Conservation (phyloP, 2,888 invertebrate species). For the Rhamnusium bicolor region DNA sequence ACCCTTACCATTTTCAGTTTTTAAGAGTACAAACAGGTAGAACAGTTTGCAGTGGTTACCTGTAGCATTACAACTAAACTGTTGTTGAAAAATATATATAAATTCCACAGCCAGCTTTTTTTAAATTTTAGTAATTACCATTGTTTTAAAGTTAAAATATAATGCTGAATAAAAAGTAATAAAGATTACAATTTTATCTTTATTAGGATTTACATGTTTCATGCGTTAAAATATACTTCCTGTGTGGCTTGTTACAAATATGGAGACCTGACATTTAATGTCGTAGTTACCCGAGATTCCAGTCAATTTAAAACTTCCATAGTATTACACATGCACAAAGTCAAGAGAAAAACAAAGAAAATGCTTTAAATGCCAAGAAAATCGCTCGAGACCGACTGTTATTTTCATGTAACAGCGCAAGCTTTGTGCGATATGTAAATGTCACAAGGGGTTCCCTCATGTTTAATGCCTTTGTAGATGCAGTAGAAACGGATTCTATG, state of each 20-base stretch:
- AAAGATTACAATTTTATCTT: not conserved
- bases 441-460: slow-evolving; percentile 36
- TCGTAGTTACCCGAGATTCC: slow-evolving; percentile 14
- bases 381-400: slow-evolving; percentile 51
- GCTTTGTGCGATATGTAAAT: slow-evolving; percentile 42
- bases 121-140: no score
- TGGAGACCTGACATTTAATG: not conserved
- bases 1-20: no score
- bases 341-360: slow-evolving; percentile 45
- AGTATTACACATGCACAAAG: slow-evolving; percentile 10
- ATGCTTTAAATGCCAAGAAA: slow-evolving; percentile 50
- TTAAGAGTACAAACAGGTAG: no score
- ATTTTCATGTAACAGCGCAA: slow-evolving; percentile 44
- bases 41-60: no score
- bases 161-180: not conserved
- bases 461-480: slow-evolving; percentile 22
- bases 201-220: not conserved
- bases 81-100: not conserved
- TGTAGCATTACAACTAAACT: no score
- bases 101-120: not conserved
- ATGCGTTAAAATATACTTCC: not conserved
- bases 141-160: not conserved
- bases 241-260: not conserved
- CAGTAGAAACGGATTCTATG: slow-evolving; percentile 8
- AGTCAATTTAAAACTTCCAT: slow-evolving; percentile 27